These are phyloP conservation scores for Meta bourneti DNA, from an alignment of 2,888 invertebrate genomes.

Conservation along the genomic window DNA sequence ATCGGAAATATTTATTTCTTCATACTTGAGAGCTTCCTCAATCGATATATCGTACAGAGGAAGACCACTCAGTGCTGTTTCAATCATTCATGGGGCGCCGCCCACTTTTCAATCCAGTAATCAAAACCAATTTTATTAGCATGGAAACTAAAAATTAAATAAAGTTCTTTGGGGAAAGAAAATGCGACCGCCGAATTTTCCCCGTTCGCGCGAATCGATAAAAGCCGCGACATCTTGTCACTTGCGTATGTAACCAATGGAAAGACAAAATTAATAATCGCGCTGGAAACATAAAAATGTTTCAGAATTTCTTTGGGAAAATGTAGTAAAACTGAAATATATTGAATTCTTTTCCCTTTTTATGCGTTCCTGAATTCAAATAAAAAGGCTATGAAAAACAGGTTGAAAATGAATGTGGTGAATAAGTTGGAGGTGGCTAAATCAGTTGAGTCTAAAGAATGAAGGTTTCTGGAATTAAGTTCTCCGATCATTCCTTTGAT, in stretches of 20 bases:
- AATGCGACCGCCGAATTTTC: slow-evolving; percentile 3
- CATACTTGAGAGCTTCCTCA: slow-evolving; percentile 3
- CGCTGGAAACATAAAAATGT: slow-evolving; percentile 10
- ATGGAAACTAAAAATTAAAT: slow-evolving; percentile 15
- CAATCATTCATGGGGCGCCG: neutral
- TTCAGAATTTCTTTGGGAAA: slow-evolving; percentile 11
- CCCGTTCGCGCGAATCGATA: slow-evolving; percentile 12
- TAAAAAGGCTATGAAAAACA: too few species aligned
- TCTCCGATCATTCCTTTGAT: too few species aligned
- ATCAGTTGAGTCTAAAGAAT: too few species aligned
- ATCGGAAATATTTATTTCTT: slow-evolving; percentile 51
- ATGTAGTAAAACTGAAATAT: neutral
- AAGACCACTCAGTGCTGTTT: too few species aligned
- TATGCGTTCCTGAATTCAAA: neutral
- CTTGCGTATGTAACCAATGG: slow-evolving; percentile 6
- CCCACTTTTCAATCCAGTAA: slow-evolving; percentile 25
- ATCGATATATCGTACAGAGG: slow-evolving; percentile 16
- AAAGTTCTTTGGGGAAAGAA: neutral
- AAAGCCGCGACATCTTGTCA: slow-evolving; percentile 3
- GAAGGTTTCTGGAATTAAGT: too few species aligned
- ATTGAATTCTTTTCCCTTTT: slow-evolving; percentile 9
- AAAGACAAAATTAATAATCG: slow-evolving; percentile 30
- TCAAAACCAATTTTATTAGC: slow-evolving; percentile 41
- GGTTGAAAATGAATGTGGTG: too few species aligned
- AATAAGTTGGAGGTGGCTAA: too few species aligned